These are phyloP conservation scores for Mirza zaza DNA, from an alignment of 2,113 vertebrate genomes.

Conservation along the genomic window DNA sequence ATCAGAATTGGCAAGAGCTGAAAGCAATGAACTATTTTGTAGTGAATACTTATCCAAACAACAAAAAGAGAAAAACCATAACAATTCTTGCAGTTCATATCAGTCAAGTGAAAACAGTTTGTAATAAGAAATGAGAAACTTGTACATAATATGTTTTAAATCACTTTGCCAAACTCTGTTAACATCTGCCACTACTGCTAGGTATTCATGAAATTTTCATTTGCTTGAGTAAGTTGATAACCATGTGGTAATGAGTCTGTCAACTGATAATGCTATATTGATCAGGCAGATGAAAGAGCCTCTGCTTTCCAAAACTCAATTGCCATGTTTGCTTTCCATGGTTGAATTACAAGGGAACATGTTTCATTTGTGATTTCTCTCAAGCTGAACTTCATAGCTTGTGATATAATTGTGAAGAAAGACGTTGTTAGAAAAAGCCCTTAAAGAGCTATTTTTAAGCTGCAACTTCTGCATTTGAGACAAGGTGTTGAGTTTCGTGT, in stretches of 20 bases:
- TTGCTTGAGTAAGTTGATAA: conserved; percentile 42
- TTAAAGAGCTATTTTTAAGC: neutral
- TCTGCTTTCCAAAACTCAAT: conserved; percentile 3
- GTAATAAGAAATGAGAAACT: conserved; percentile 42
- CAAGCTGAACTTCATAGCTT: neutral
- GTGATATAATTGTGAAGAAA: neutral
- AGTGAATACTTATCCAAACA: conserved; percentile 8
- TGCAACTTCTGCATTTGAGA: neutral
- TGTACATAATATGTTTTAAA: conserved; percentile 5
- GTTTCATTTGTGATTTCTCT: conserved; percentile 5
- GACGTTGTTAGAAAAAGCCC: neutral
- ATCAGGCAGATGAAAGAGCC: neutral
- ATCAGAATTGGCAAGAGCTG: conserved; percentile 28
- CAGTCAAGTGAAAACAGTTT: conserved; percentile 41
- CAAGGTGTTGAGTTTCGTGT: neutral
- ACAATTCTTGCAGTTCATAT: neutral
- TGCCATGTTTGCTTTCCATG: neutral
- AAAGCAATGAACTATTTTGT: conserved; percentile 28
- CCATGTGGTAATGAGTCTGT: neutral
- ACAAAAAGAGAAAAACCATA: neutral
- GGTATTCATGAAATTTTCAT: conserved; percentile 44
- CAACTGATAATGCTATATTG: neutral
- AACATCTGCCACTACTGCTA: neutral
- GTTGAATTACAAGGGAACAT: neutral
- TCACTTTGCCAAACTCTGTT: neutral